phyloP scores from a whole-genome alignment of 2,113 vertebrate genomes.

The Motacilla alba region DNA sequence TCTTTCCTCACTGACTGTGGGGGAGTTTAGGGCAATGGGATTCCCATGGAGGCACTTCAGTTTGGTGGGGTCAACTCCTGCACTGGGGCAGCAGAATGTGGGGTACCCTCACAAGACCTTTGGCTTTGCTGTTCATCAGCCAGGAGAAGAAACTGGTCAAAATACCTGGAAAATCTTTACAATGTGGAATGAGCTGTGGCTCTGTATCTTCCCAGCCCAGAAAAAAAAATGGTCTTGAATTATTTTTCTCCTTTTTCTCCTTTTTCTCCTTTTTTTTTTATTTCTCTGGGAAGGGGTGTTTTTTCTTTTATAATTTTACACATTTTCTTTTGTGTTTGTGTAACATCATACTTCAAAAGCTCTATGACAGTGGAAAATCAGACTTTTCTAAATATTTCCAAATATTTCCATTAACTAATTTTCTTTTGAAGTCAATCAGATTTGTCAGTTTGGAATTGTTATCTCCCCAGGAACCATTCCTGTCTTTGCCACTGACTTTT shows the following conservation, averaged over 20 bases:
- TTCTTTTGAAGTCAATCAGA: not conserved
- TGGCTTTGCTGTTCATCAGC: not conserved
- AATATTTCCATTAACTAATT: not conserved
- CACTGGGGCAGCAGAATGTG: not conserved
- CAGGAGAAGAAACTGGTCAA: not conserved
- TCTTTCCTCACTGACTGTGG: not conserved
- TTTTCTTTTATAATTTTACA: not conserved
- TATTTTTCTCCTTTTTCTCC: not conserved
- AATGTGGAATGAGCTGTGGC: not conserved
- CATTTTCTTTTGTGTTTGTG: not conserved
- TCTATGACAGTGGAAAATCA: not conserved
- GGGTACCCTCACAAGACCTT: not conserved
- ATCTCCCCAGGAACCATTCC: not conserved
- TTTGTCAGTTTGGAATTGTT: not conserved
- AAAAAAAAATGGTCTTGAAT: not conserved
- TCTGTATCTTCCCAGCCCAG: not conserved
- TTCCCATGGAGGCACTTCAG: not conserved
- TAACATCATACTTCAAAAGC: not conserved
- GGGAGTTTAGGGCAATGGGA: not conserved
- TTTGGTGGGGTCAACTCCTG: not conserved
- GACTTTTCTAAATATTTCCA: not conserved
- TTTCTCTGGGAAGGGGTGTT: fast-evolving
- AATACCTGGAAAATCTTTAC: not conserved
- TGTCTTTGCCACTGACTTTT: not conserved
- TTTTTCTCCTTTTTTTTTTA: not conserved